These are phyloP conservation scores for Drosophila basisetae DNA, from an alignment of 2,888 invertebrate species.

Conservation along the genomic window DNA sequence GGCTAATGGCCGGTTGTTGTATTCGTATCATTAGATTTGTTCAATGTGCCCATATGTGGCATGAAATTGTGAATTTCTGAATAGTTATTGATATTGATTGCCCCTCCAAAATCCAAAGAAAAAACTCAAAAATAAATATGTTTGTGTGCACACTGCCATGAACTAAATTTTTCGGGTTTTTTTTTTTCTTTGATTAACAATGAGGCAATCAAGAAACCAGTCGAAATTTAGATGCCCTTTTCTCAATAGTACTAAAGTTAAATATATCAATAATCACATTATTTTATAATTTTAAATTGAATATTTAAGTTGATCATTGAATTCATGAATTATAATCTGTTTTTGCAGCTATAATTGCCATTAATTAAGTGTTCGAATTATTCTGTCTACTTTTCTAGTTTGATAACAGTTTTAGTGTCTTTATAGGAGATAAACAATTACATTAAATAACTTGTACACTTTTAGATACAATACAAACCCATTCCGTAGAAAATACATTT, in stretches of 20 bases:
- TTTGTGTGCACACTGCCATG: slow-evolving; percentile 22
- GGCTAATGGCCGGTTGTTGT: slow-evolving; percentile 33
- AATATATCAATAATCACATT: not conserved
- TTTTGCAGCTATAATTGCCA: not conserved
- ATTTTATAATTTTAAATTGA: no score
- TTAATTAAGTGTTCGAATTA: not conserved
- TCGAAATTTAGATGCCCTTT: not conserved
- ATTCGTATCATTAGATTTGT: slow-evolving; percentile 28
- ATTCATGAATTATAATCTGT: not conserved
- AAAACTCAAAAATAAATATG: not conserved
- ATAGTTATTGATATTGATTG: slow-evolving; percentile 40
- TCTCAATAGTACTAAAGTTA: not conserved
- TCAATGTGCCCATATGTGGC: slow-evolving; percentile 58
- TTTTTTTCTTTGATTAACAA: slow-evolving; percentile 4
- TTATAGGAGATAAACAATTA: not conserved
- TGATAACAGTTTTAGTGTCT: not conserved
- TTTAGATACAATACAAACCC: not conserved
- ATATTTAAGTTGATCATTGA: no score
- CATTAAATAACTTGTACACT: not conserved
- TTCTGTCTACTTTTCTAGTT: not conserved
- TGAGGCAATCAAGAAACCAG: slow-evolving; percentile 5
- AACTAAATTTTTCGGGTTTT: slow-evolving; percentile 19
- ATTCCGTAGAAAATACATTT: not conserved
- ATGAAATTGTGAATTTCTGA: slow-evolving; percentile 33
- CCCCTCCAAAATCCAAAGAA: not conserved